phyloP scores from a whole-genome alignment of 2,113 vertebrate genomes.

The Elephantulus edwardii region DNA sequence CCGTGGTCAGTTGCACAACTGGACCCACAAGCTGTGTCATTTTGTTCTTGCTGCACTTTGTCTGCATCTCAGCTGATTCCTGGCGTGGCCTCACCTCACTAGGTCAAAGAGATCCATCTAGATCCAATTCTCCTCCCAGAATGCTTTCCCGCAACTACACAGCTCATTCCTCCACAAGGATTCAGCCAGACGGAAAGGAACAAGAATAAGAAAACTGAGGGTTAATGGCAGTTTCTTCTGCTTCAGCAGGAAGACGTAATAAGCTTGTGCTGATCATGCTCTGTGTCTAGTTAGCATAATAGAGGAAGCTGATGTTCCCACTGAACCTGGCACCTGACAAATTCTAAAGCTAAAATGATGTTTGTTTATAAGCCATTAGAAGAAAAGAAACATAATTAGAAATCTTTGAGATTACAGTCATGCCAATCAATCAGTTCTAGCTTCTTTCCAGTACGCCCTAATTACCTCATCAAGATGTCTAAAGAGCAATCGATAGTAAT shows the following conservation, averaged over 20 bases:
- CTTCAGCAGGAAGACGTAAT: conserved; percentile 67
- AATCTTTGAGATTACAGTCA: conserved; percentile 80
- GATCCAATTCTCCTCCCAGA: fast-evolving
- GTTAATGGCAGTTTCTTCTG: conserved; percentile 43
- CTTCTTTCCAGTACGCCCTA: conserved; percentile 81
- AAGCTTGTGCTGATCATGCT: conserved; percentile 63
- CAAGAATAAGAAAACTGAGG: neutral
- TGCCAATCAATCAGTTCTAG: conserved; percentile 83
- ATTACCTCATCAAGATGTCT: conserved; percentile 85
- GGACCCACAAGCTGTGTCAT: neutral
- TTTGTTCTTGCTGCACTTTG: neutral
- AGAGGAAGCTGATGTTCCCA: conserved; percentile 70
- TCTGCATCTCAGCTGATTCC: neutral
- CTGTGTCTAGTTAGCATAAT: conserved; percentile 60
- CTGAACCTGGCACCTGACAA: conserved; percentile 75
- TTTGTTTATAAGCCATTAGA: conserved; percentile 82
- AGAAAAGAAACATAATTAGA: conserved; percentile 83
- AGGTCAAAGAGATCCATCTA: neutral
- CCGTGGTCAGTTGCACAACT: neutral
- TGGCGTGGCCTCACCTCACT: neutral
- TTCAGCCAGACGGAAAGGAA: conserved; percentile 36
- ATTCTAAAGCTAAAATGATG: conserved; percentile 77
- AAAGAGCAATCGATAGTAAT: conserved; percentile 86
- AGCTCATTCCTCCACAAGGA: neutral
- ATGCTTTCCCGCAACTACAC: neutral